Percentiles rank a stretch among this genome's conserved stretches.
phyloP scores from a whole-genome alignment of 1,140 invertebrate genomes.

The Neuroterus valhalla region DNA sequence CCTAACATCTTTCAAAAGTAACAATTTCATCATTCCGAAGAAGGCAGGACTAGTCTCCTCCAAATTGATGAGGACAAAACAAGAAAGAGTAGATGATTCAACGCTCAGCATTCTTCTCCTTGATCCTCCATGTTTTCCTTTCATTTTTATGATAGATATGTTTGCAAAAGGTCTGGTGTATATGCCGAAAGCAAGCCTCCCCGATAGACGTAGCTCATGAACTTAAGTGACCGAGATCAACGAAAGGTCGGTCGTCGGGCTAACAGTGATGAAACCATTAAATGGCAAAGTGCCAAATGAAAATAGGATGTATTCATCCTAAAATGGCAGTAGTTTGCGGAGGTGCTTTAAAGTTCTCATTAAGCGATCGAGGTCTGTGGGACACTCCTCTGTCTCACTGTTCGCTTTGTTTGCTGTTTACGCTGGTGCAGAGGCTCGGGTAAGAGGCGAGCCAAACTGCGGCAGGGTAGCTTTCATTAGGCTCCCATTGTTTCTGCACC shows the following conservation, averaged over 20 bases:
- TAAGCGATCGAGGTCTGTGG: conserved; percentile 69
- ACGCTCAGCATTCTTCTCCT: conserved; percentile 9
- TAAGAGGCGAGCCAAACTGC: conserved; percentile 41
- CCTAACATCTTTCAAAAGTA: too few species aligned
- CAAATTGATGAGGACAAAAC: background rate
- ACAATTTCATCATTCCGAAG: too few species aligned
- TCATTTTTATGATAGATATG: background rate
- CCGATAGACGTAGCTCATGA: background rate
- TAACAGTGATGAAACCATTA: conserved; percentile 34
- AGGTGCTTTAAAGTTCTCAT: conserved; percentile 68
- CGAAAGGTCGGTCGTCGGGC: background rate
- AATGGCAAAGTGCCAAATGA: conserved; percentile 54
- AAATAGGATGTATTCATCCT: conserved; percentile 51
- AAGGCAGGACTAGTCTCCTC: too few species aligned
- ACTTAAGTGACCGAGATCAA: conserved; percentile 19
- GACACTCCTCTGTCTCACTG: conserved; percentile 65
- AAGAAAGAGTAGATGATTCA: background rate
- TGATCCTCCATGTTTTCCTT: background rate
- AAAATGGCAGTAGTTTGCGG: conserved; percentile 43
- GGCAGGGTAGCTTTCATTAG: conserved; percentile 68
- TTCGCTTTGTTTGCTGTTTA: conserved; percentile 71
- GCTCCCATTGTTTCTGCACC: conserved; percentile 67
- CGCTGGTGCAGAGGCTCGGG: conserved; percentile 47
- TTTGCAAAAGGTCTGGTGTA: background rate
- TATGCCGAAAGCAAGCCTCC: background rate